phyloP scores from a whole-genome alignment of 1,140 invertebrate genomes.

The Latrodectus geometricus region DNA sequence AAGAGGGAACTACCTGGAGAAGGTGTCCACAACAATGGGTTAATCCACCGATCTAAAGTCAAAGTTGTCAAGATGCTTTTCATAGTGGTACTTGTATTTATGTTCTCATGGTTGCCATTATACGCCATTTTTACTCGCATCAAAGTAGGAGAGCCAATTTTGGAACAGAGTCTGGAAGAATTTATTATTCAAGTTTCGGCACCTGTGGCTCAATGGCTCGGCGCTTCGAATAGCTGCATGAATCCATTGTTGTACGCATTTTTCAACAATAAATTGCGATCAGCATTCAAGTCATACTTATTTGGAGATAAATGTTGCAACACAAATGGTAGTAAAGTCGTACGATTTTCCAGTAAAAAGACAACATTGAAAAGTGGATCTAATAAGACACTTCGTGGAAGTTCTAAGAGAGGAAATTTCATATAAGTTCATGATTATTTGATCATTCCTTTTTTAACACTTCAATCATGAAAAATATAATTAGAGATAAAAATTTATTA shows the following conservation, averaged over 20 bases:
- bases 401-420: too few species aligned
- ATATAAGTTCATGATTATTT: too few species aligned
- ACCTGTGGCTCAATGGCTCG: constrained; percentile 73
- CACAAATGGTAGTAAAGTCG: background rate
- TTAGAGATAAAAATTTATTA: too few species aligned
- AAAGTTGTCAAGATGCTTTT: constrained; percentile 88
- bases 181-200: constrained; percentile 29
- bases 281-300: constrained; percentile 65
- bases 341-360: constrained; percentile 3
- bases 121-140: constrained; percentile 90
- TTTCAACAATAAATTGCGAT: constrained; percentile 73
- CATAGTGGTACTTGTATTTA: constrained; percentile 93
- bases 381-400: background rate
- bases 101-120: constrained; percentile 93
- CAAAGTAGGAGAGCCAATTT: constrained; percentile 75
- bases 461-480: too few species aligned
- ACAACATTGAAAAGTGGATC: background rate
- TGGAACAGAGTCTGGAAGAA: constrained; percentile 62
- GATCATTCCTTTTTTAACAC: too few species aligned
- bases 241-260: constrained; percentile 73
- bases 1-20: constrained; percentile 87
- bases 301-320: constrained; percentile 25
- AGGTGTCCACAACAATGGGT: constrained; percentile 80
- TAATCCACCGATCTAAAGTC: constrained; percentile 83
- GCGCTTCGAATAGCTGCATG: constrained; percentile 70